Base-by-base conservation (phyloP, 2,888 invertebrate genomes). In the Empis livida region DNA sequence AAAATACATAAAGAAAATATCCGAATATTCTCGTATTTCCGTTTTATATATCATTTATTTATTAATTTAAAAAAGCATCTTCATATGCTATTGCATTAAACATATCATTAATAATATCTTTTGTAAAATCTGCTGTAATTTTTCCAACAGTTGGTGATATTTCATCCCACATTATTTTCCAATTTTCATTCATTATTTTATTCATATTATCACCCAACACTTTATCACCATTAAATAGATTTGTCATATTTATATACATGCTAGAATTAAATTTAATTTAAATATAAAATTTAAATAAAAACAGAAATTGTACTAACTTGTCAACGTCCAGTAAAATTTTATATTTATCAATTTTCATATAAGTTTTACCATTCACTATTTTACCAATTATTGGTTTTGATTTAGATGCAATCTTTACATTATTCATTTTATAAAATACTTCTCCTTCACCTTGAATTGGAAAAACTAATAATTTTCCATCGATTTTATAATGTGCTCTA, bases 111-210 rank as follows among this genome's bases (percentile, higher is more conserved):
- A 62, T 45, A 27, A 65, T 56, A 40, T 58, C 53, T 38, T 55
- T 45, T 42, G 61, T 59, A 17, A 65, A 56, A 17, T 55, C 53
- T 6, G 54, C 55, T 20, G 67, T 58, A 4, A 62, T 60, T 14
- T 54, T 56, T 49, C 60, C 57, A 27, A 68, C 59, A 2, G 60
- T 51, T 10, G 56, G 55, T 48, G 57, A 55, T 14, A 68, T 48
- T 55, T 68, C 67, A 10, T 47, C 43, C 42, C 61, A 60, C 30
- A 69, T 62, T 4, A 59, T 59, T 39, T 52, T 42, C 67, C 66
- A 68, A 54, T 69, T 68, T 47, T 66, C 65, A 49, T 67, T 67
- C 15, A 67, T 53, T 49, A 67, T 66, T 47, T 57, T 56, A 55
- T 67, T 67, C 35, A 65, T 53, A 51, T 67, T 64, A 41, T 44